phyloP scores from a whole-genome alignment of 2,888 invertebrate species.

The Apamea anceps region DNA sequence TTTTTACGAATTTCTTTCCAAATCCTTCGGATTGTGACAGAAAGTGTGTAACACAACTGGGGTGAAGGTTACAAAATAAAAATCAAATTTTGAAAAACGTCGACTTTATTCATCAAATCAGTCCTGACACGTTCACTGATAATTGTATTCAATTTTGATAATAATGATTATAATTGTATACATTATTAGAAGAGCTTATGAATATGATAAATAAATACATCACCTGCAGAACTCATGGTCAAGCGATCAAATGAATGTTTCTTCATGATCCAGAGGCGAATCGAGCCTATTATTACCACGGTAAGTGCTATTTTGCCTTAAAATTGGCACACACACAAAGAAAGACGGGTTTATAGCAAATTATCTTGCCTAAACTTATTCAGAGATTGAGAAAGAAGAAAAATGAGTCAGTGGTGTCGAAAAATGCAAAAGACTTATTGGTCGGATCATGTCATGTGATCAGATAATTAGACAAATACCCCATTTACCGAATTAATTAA shows the following conservation, averaged over 20 bases:
- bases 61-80: not conserved
- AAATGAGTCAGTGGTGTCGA: not conserved
- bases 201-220: slow-evolving; percentile 4
- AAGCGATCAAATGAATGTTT: not conserved
- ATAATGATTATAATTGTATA: slow-evolving; percentile 16
- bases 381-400: not conserved
- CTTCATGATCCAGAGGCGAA: not conserved
- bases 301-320: not conserved
- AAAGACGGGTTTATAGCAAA: not conserved
- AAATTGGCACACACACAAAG: not conserved
- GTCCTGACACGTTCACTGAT: slow-evolving; percentile 60
- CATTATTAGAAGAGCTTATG: slow-evolving; percentile 38
- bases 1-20: not conserved
- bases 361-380: not conserved
- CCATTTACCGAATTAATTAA: slow-evolving; percentile 24
- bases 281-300: fast-evolving
- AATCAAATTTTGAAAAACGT: slow-evolving; percentile 11
- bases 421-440: slow-evolving; percentile 21
- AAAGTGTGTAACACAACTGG: not conserved
- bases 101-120: slow-evolving; percentile 70
- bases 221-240: not conserved
- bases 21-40: not conserved
- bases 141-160: slow-evolving; percentile 24
- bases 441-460: not conserved
- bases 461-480: not conserved